phyloP scores from a whole-genome alignment of 2,113 vertebrate genomes.

The Pan paniscus region DNA sequence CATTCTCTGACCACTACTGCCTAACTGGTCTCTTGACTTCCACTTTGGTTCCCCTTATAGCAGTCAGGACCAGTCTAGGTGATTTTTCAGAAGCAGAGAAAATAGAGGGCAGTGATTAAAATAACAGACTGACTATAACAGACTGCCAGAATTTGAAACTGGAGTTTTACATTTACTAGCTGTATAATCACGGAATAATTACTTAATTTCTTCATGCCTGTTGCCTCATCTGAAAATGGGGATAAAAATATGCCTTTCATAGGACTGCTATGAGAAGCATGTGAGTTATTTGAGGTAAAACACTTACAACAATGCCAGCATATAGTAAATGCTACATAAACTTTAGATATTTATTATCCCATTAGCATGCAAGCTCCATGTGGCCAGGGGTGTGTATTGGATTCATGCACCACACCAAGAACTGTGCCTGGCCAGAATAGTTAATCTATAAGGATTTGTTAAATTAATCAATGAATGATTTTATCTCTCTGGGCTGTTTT shows the following conservation, averaged over 20 bases:
- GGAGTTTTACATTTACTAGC: neutral
- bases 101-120: neutral
- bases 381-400: neutral
- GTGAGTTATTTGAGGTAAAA: neutral
- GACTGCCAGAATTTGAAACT: neutral
- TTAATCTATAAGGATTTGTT: neutral
- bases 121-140: neutral
- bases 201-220: neutral
- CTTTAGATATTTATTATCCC: neutral
- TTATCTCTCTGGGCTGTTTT: neutral
- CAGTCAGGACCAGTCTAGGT: neutral
- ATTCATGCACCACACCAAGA: neutral
- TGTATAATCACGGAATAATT: neutral
- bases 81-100: neutral
- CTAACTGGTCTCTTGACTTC: neutral
- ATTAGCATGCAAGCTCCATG: neutral
- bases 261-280: neutral
- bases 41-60: neutral
- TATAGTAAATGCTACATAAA: neutral
- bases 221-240: neutral
- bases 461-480: neutral
- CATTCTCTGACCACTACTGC: neutral
- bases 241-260: neutral
- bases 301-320: neutral
- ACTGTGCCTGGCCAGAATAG: neutral